Evolutionary conservation across 2,888 invertebrate species (phyloP).

Genomic region (Cataglyphis albicans): DNA sequence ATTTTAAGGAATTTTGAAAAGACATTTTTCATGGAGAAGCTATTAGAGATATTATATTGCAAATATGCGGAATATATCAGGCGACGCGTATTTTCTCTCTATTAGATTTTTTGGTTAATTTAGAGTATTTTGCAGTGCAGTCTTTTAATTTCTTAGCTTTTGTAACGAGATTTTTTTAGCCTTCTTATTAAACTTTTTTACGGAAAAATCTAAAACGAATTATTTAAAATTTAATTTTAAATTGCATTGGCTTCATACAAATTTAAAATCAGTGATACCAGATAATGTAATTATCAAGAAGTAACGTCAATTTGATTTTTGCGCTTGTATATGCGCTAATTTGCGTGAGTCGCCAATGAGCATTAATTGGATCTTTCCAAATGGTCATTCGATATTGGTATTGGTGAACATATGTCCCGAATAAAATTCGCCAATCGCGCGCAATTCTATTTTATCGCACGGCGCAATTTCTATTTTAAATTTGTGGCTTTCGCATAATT

Average conservation of each 20-base stretch:
- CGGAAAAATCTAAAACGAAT: not conserved
- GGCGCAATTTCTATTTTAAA: conserved; percentile 15
- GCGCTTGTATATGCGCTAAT: not conserved
- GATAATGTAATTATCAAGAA: not conserved
- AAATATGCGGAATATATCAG: conserved; percentile 27
- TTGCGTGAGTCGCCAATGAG: not conserved
- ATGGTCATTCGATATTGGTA: conserved; percentile 1
- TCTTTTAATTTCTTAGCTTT: not conserved
- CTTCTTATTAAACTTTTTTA: not conserved
- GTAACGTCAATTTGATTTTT: not conserved
- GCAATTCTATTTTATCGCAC: not conserved
- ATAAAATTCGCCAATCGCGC: conserved; percentile 27
- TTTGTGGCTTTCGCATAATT: conserved; percentile 1
- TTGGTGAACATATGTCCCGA: conserved; percentile 13
- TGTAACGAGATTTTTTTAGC: not conserved
- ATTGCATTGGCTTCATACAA: not conserved
- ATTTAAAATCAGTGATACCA: not conserved
- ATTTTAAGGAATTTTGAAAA: conserved; percentile 30
- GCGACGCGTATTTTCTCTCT: conserved; percentile 24
- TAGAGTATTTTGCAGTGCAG: not conserved
- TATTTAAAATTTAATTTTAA: not conserved
- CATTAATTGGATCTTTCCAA: conserved; percentile 27
- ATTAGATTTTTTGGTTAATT: conserved; percentile 22
- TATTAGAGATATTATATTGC: conserved; percentile 32
- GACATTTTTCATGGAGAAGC: conserved; percentile 39